Percentiles rank a stretch among this genome's conserved stretches.
Evolutionary conservation across 2,113 vertebrate species (phyloP).

Genomic region (Scartelaos histophorus): DNA sequence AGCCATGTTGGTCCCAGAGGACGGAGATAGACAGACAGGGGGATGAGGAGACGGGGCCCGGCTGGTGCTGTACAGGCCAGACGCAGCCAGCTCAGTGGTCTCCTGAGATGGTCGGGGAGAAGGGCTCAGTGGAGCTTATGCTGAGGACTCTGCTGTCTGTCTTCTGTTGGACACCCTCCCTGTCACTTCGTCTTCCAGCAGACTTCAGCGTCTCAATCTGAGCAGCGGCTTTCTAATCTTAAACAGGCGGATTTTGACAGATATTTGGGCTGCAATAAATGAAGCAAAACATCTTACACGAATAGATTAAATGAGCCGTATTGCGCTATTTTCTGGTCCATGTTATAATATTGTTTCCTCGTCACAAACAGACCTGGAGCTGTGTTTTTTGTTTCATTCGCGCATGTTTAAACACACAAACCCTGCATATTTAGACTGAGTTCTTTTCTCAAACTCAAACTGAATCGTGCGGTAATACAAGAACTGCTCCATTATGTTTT

Average conservation of each 20-base stretch:
- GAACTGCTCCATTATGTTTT: no score
- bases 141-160: constrained; percentile 50
- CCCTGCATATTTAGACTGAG: no score
- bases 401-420: no score
- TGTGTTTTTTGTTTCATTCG: no score
- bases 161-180: constrained; percentile 56
- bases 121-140: constrained; percentile 67
- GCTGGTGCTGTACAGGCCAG: constrained; percentile 54
- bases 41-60: constrained; percentile 62
- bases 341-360: no score
- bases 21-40: constrained; percentile 69
- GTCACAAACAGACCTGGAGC: no score
- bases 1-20: constrained; percentile 72
- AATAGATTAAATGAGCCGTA: background rate
- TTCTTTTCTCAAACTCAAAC: no score
- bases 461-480: no score
- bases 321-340: no score
- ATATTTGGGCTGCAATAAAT: background rate
- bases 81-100: constrained; percentile 62
- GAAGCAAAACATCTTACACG: background rate
- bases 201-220: constrained; percentile 55
- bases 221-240: constrained; percentile 21
- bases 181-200: constrained; percentile 42
- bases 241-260: background rate
- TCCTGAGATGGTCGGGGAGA: constrained; percentile 64